phyloP scores from a whole-genome alignment of 2,888 invertebrate species.

The Dicranocentrus wangi region DNA sequence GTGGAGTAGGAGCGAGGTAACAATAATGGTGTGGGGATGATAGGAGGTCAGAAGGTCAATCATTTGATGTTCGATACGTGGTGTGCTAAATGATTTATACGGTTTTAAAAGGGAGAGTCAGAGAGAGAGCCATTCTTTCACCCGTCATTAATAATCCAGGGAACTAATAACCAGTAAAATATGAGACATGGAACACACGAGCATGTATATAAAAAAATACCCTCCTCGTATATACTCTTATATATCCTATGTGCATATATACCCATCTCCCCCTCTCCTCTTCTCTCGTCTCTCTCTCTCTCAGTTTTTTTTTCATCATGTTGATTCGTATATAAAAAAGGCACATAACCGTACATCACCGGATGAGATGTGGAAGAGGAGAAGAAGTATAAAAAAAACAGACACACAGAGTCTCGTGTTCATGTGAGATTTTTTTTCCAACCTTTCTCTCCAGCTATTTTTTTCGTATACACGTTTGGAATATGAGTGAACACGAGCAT shows the following conservation, averaged over 20 bases:
- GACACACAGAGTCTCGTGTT: not conserved
- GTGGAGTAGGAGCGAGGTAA: too few relatives aligned
- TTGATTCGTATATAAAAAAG: conserved; percentile 3
- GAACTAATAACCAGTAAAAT: conserved; percentile 38
- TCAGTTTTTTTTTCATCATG: not conserved
- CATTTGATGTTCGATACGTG: conserved; percentile 2
- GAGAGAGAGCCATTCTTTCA: not conserved
- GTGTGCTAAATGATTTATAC: conserved; percentile 2
- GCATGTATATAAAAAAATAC: too few relatives aligned
- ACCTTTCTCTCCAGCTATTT: not conserved
- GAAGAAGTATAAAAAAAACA: conserved; percentile 6
- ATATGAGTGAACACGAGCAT: not conserved
- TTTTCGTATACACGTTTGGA: not conserved
- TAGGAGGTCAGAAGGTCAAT: conserved; percentile 34
- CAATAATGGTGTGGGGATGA: too few relatives aligned
- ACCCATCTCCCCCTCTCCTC: too few relatives aligned
- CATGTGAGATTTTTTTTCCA: conserved; percentile 15
- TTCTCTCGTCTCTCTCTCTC: not conserved
- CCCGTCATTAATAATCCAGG: conserved; percentile 32
- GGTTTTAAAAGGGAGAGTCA: not conserved
- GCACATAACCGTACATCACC: conserved; percentile 5
- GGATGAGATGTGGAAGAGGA: not conserved
- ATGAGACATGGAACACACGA: too few relatives aligned
- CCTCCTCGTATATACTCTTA: too few relatives aligned
- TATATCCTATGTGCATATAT: too few relatives aligned